Conservation (phyloP, 2,888 invertebrate genomes). For the Drosophila nr. perissopoda region DNA sequence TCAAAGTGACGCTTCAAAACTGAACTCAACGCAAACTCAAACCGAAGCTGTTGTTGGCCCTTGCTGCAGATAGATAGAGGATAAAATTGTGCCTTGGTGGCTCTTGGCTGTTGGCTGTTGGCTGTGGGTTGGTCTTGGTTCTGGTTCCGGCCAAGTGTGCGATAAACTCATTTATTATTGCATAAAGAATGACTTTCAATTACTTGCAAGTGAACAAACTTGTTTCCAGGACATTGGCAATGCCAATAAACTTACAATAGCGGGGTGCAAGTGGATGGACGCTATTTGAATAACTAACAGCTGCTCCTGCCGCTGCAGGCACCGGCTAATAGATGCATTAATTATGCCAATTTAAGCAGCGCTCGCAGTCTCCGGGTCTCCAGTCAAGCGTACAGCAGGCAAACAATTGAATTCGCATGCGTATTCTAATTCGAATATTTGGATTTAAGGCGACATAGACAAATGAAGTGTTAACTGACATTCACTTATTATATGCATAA, state of each 20-base stretch:
- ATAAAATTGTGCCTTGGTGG: background rate
- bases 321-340: slow-evolving; percentile 66
- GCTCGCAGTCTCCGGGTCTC: slow-evolving; percentile 2
- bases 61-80: slow-evolving; percentile 23
- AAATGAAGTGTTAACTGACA: slow-evolving; percentile 80
- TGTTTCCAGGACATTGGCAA: slow-evolving; percentile 79
- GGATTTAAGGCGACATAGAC: slow-evolving; percentile 65
- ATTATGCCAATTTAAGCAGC: slow-evolving; percentile 68
- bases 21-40: slow-evolving; percentile 50
- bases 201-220: slow-evolving; percentile 82
- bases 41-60: slow-evolving; percentile 59
- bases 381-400: slow-evolving; percentile 3
- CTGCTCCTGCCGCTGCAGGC: slow-evolving; percentile 35
- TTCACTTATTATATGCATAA: slow-evolving; percentile 58
- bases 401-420: slow-evolving; percentile 39
- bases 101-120: background rate
- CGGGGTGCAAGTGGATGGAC: background rate
- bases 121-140: background rate
- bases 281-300: slow-evolving; percentile 32
- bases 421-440: slow-evolving; percentile 70
- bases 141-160: slow-evolving; percentile 64
- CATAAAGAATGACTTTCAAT: slow-evolving; percentile 81
- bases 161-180: slow-evolving; percentile 80
- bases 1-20: slow-evolving; percentile 72
- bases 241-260: slow-evolving; percentile 69